phyloP scores from a whole-genome alignment of 2,113 vertebrate genomes.

The Bos taurus region ARS-UCD2.0 NC_037346.1:5660501-5661000 shows the following conservation, averaged over 20 bases:
- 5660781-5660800: neutral
- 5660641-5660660: neutral
- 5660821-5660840: neutral
- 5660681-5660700: neutral
- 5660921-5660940: neutral
- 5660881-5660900: neutral
- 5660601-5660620: neutral
- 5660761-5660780: neutral
- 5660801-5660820: neutral
- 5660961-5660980: neutral
- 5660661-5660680: neutral
- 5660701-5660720: neutral
- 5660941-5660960: neutral
- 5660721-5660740: neutral
- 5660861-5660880: neutral
- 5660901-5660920: neutral
- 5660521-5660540: neutral
- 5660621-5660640: neutral
- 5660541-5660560: neutral
- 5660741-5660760: no score
- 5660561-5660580: neutral
- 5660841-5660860: neutral
- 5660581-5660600: neutral
- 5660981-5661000: neutral
- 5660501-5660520: neutral